Evolutionary conservation across 2,797 vertebrate species (phyloP).

Genomic region (Cyclopterus lumpus): DNA sequence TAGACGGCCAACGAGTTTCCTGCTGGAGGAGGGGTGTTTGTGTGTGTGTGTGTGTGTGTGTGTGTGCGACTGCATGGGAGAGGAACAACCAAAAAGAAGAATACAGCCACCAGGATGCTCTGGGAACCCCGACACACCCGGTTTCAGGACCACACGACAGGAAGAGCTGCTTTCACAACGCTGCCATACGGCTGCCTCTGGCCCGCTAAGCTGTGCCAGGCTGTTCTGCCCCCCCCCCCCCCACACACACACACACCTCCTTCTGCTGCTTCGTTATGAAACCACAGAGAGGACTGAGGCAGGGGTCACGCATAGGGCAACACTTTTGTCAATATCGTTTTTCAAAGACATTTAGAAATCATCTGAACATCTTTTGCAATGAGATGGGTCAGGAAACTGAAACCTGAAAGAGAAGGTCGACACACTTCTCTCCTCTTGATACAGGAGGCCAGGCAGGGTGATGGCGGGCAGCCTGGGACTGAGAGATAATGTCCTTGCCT

Average conservation of each 20-base stretch:
- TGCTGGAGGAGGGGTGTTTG: conserved; percentile 45
- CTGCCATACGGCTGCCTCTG: conserved; percentile 41
- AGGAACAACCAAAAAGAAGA: conserved; percentile 30
- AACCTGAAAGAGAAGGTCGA: background rate
- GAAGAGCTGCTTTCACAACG: conserved; percentile 83
- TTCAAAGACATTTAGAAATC: background rate
- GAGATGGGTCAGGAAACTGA: conserved; percentile 5
- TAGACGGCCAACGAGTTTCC: conserved; percentile 80
- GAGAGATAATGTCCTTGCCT: conserved; percentile 70
- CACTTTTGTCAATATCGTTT: background rate
- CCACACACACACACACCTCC: no score
- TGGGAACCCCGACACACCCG: conserved; percentile 60
- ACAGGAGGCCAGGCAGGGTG: conserved; percentile 61
- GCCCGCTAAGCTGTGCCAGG: conserved; percentile 40
- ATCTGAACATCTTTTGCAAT: background rate
- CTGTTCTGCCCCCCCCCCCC: conserved; percentile 8
- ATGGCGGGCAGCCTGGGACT: conserved; percentile 59
- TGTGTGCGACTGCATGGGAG: conserved; percentile 37
- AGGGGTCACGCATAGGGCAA: conserved; percentile 20
- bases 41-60: conserved; percentile 36
- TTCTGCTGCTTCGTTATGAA: conserved; percentile 17
- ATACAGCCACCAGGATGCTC: conserved; percentile 67
- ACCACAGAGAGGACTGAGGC: conserved; percentile 45
- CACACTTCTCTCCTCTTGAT: conserved; percentile 29
- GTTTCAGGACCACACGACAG: conserved; percentile 73